phyloP scores from a whole-genome alignment of 2,113 vertebrate species.

The Synodontis membranacea region DNA sequence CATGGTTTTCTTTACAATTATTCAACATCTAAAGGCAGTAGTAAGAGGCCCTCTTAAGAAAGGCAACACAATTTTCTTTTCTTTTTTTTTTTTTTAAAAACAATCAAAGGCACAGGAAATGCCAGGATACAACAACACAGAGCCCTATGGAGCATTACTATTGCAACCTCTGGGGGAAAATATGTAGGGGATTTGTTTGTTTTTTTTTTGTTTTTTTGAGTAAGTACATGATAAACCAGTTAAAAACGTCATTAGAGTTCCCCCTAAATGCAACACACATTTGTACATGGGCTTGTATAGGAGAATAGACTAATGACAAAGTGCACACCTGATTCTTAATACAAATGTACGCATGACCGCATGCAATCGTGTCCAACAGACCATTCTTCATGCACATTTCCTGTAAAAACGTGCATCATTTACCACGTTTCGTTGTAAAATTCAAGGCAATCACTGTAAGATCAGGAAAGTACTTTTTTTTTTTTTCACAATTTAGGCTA shows the following conservation, averaged over 20 bases:
- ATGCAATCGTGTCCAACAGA: slow-evolving; percentile 28
- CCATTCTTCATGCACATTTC: slow-evolving; percentile 46
- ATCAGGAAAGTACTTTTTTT: slow-evolving; percentile 2
- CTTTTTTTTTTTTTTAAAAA: not conserved
- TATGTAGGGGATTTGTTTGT: not conserved
- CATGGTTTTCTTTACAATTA: slow-evolving; percentile 30
- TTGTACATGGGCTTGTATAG: not conserved
- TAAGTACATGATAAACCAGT: not conserved
- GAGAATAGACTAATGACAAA: slow-evolving; percentile 23
- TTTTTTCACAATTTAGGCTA: slow-evolving; percentile 31
- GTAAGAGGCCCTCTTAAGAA: slow-evolving; percentile 38
- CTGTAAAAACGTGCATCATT: slow-evolving; percentile 40
- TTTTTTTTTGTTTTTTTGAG: not conserved
- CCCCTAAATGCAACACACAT: not conserved
- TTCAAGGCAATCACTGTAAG: slow-evolving; percentile 7
- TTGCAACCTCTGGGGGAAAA: slow-evolving; percentile 20
- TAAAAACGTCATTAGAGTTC: not conserved
- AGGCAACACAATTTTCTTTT: slow-evolving; percentile 32
- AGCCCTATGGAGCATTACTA: slow-evolving; percentile 24
- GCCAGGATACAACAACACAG: slow-evolving; percentile 44
- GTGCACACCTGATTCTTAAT: slow-evolving; percentile 41
- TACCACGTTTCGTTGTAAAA: slow-evolving; percentile 8
- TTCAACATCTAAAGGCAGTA: slow-evolving; percentile 55
- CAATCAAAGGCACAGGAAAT: slow-evolving; percentile 71
- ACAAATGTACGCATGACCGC: slow-evolving; percentile 25